Percentiles rank a stretch among this genome's conserved stretches.
These are phyloP conservation scores for Ommatoiulus sabulosus DNA, from an alignment of 2,888 invertebrate genomes.

Conservation along the genomic window DNA sequence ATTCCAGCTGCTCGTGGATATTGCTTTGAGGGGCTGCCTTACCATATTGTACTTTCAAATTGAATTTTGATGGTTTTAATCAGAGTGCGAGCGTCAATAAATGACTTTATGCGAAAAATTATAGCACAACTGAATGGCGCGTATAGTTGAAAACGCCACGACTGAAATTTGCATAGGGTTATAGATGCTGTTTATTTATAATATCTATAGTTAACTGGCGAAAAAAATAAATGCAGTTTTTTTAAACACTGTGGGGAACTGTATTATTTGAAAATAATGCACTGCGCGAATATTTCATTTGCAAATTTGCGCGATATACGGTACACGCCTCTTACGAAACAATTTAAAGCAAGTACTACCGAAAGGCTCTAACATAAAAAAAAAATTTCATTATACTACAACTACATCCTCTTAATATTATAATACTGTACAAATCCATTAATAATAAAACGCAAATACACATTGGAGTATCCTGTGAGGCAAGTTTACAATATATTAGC, in stretches of 20 bases:
- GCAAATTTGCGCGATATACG: neutral
- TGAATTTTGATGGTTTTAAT: conserved; percentile 31
- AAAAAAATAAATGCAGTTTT: conserved; percentile 5
- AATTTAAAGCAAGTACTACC: neutral
- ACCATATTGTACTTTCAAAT: neutral
- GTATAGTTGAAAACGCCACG: neutral
- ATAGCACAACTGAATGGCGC: neutral
- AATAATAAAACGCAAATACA: neutral
- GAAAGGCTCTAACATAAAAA: neutral
- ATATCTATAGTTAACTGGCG: neutral
- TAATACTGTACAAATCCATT: neutral
- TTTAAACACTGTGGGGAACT: neutral
- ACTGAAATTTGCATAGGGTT: neutral
- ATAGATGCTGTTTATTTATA: neutral
- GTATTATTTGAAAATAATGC: neutral
- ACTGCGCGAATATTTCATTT: neutral
- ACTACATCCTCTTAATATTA: neutral
- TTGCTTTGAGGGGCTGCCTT: neutral
- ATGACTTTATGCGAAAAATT: neutral
- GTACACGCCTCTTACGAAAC: neutral
- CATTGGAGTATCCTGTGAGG: neutral
- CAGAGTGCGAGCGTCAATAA: neutral
- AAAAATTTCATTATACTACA: neutral
- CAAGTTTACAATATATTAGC: neutral
- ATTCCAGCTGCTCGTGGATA: neutral